Percentiles rank a stretch among this genome's conserved stretches.
These are phyloP conservation scores for Taurulus bubalis DNA, from an alignment of 2,113 vertebrate genomes.

Conservation along the genomic window DNA sequence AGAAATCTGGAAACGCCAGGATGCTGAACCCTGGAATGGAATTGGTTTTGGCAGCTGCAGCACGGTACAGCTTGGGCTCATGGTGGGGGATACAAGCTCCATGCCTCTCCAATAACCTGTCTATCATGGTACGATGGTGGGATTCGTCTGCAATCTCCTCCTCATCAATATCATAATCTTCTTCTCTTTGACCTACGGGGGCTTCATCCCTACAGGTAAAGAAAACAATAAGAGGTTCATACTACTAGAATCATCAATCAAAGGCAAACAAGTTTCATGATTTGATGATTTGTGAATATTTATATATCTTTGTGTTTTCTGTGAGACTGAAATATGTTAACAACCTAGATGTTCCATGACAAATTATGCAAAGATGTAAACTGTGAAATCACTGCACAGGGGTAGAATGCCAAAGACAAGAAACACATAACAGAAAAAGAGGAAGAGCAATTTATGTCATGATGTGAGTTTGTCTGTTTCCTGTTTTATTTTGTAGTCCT, in stretches of 20 bases:
- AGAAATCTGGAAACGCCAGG: slow-evolving; percentile 92
- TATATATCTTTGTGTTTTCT: too few relatives aligned
- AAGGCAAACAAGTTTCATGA: neutral
- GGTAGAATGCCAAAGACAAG: neutral
- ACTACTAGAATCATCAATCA: neutral
- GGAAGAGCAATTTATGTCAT: neutral
- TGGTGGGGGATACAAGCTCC: slow-evolving; percentile 82
- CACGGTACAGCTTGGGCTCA: slow-evolving; percentile 82
- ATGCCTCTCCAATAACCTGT: slow-evolving; percentile 81
- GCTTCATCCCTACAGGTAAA: slow-evolving; percentile 25
- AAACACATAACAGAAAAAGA: neutral
- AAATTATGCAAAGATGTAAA: neutral
- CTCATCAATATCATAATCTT: slow-evolving; percentile 21
- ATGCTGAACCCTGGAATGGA: slow-evolving; percentile 86
- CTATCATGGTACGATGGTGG: slow-evolving; percentile 51
- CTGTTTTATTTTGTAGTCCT: too few relatives aligned
- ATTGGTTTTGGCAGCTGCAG: slow-evolving; percentile 80
- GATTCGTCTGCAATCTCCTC: slow-evolving; percentile 41
- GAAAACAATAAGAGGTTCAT: neutral
- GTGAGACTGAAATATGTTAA: too few relatives aligned
- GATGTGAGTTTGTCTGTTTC: too few relatives aligned
- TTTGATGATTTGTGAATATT: neutral
- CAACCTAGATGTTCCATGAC: neutral
- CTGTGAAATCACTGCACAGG: too few relatives aligned
- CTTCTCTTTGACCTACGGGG: neutral